phyloP scores from a whole-genome alignment of 2,888 invertebrate species.

The Pterostichus niger region DNA sequence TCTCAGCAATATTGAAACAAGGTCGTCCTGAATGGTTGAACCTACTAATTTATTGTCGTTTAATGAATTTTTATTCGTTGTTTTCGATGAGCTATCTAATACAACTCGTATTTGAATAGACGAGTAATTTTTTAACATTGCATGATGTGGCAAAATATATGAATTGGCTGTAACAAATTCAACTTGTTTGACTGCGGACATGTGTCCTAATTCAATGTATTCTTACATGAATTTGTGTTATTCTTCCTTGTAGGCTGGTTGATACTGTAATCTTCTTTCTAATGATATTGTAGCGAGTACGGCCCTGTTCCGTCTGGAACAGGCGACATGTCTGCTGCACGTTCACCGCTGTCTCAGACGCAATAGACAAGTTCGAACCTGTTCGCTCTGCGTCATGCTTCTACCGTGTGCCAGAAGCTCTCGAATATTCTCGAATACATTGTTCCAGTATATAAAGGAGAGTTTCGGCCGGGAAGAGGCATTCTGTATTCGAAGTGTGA shows the following conservation, averaged over 20 bases:
- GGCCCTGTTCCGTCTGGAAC: too few species aligned
- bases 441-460: too few species aligned
- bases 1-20: constrained; percentile 65
- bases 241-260: neutral
- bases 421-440: too few species aligned
- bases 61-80: constrained; percentile 11
- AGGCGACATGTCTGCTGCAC: too few species aligned
- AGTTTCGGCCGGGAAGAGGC: too few species aligned
- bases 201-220: neutral
- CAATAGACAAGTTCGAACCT: too few species aligned
- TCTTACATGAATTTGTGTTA: neutral
- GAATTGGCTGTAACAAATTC: neutral
- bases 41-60: neutral
- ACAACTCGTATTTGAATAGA: constrained; percentile 21
- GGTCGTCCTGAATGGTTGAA: constrained; percentile 47
- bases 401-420: too few species aligned
- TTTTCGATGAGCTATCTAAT: constrained; percentile 7
- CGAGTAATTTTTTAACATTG: constrained; percentile 11
- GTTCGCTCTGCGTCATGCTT: too few species aligned
- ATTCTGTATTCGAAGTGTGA: too few species aligned
- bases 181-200: neutral
- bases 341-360: too few species aligned
- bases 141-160: constrained; percentile 49
- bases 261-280: neutral
- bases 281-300: too few species aligned